These are phyloP conservation scores for Alfaro cultratus DNA, from an alignment of 2,797 vertebrate species.

Conservation along the genomic window DNA sequence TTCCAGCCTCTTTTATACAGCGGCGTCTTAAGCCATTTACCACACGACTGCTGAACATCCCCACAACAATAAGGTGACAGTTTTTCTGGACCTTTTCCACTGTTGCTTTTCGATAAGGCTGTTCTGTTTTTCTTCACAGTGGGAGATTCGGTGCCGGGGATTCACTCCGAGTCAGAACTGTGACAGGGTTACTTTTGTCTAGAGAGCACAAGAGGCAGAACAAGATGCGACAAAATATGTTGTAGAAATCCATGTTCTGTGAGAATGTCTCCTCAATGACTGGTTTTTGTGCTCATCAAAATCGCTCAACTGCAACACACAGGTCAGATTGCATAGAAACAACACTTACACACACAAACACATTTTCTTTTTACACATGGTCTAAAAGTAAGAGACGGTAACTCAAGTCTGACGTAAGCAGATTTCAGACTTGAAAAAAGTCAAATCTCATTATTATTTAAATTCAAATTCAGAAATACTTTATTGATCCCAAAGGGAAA, in stretches of 20 bases:
- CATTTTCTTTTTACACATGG: neutral
- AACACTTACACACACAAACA: neutral
- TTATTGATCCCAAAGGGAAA: too few relatives aligned
- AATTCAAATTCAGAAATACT: too few relatives aligned
- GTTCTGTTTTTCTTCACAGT: conserved; percentile 1
- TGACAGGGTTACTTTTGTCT: neutral
- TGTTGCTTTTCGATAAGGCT: neutral
- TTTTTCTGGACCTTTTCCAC: neutral
- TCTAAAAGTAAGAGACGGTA: neutral
- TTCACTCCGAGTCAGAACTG: neutral
- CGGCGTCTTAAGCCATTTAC: neutral
- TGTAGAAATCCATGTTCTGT: neutral
- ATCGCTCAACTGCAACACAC: neutral
- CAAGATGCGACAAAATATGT: neutral
- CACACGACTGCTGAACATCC: neutral
- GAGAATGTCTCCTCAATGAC: neutral
- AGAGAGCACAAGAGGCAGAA: neutral
- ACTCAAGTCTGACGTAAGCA: neutral
- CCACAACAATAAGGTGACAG: neutral
- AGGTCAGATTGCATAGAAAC: neutral
- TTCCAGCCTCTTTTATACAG: neutral
- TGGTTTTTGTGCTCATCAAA: neutral
- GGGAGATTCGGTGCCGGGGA: neutral
- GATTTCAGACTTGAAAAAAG: neutral
- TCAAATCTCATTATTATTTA: neutral